phyloP scores from a whole-genome alignment of 1,140 invertebrate genomes.

The Brachionus manjavacas region DNA sequence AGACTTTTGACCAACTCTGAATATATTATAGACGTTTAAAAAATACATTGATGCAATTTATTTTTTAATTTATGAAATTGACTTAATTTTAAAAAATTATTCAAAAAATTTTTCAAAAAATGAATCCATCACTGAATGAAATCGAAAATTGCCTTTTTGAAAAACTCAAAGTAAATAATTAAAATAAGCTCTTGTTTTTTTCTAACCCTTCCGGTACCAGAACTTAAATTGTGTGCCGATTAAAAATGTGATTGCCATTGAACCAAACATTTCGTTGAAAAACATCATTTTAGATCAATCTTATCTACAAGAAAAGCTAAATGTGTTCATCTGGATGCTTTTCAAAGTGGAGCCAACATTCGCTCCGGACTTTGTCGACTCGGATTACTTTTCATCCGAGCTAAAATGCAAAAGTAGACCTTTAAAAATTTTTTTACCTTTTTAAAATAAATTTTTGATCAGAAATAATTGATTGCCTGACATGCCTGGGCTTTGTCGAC shows the following conservation, averaged over 20 bases:
- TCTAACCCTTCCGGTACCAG: background rate
- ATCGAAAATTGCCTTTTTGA: background rate
- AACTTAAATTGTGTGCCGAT: background rate
- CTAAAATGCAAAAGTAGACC: background rate
- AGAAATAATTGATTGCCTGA: slow-evolving; percentile 26
- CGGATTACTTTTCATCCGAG: background rate
- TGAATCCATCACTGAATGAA: slow-evolving; percentile 3
- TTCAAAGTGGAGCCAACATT: background rate
- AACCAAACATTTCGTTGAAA: background rate
- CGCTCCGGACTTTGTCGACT: background rate
- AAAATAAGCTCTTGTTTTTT: background rate
- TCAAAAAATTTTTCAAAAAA: background rate
- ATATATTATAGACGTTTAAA: no score
- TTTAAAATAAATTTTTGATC: background rate
- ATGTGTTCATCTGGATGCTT: background rate
- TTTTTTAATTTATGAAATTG: background rate
- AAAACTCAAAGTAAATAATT: background rate
- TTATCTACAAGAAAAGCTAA: background rate
- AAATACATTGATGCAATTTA: background rate
- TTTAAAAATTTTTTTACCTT: background rate
- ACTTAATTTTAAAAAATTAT: background rate
- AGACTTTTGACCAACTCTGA: no score
- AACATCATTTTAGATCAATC: slow-evolving; percentile 14
- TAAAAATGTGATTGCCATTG: background rate
- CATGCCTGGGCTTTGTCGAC: background rate